Base-by-base conservation (phyloP, 2,113 vertebrate genomes). In the Pavo muticus region DNA sequence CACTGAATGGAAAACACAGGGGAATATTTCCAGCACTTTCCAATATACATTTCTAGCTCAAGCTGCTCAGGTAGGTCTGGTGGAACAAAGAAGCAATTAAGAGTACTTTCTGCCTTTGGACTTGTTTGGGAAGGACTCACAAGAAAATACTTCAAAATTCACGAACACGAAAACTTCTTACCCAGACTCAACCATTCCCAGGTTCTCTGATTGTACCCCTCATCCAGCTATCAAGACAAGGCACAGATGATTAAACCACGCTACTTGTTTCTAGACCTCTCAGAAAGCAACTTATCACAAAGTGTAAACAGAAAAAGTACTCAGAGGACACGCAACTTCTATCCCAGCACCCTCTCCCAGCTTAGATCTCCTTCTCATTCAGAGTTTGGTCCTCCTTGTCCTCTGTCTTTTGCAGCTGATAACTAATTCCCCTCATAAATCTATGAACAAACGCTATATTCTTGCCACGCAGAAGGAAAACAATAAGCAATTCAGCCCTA, bases 11-110 rank as follows among this genome's bases (percentile, higher is more conserved):
- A 67, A 75, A 80, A 39, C 72, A 50, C n/a, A 32, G 44, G 57
- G 79, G 79, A 91, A 50, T 90, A 88, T 54, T 93, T 93, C 85
- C 80, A 90, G 60, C 57, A 11, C 52, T 84, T 86, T 91, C 57
- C 73, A 93, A 90, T 39, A 88, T 2, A 68, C 10, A 14, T 18
- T 69, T 76, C 32, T 23, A 45, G 23, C 64, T 84, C 40, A 25
- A 27, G 67, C 30, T 81, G 57, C 75, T 77, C 40, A n/a, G 83
- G 67, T 39, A 65, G 52, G 20, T 74, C 52, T 64, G 19, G 54
- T 21, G 48, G 73, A 95, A 64, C 59, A 84, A 83, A 92, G 48
- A 60, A 91, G 83, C 29, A 86, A 68, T 52, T 67, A 47, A n/a
- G 42, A 90, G 60, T 40, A 77, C 64, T 77, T 86, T 63, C 78